Conservation (phyloP, 2,888 invertebrate genomes). For the Junonia oenone region DNA sequence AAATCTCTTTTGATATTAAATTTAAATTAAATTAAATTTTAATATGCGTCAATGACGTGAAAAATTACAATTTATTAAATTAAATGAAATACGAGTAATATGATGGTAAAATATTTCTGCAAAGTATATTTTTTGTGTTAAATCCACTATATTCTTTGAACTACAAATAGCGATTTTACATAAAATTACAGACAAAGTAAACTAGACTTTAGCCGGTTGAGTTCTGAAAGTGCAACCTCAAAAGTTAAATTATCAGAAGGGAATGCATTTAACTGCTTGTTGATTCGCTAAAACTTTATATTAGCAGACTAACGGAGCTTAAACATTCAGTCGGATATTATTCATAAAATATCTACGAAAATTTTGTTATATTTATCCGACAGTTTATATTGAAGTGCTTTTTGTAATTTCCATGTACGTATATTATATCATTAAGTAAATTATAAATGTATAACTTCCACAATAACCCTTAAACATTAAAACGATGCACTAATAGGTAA, state of each 20-base stretch:
- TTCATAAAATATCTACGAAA: not conserved
- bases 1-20: no score
- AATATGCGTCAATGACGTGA: no score
- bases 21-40: no score
- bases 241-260: slow-evolving; percentile 18
- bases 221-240: slow-evolving; percentile 17
- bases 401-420: no score
- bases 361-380: not conserved
- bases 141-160: not conserved
- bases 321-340: not conserved
- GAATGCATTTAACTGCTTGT: slow-evolving; percentile 24
- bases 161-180: not conserved
- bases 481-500: slow-evolving; percentile 4
- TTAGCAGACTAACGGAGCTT: not conserved
- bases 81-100: not conserved
- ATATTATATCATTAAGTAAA: not conserved
- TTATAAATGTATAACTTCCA: not conserved
- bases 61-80: not conserved
- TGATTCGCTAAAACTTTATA: slow-evolving; percentile 11
- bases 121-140: not conserved
- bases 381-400: no score
- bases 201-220: not conserved
- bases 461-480: not conserved
- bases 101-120: not conserved
- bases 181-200: not conserved